Evolutionary conservation across 1,140 invertebrate genomes (phyloP), one percentile per base, ranked within the genome.

Genomic region (Brachystomella parvula): DNA sequence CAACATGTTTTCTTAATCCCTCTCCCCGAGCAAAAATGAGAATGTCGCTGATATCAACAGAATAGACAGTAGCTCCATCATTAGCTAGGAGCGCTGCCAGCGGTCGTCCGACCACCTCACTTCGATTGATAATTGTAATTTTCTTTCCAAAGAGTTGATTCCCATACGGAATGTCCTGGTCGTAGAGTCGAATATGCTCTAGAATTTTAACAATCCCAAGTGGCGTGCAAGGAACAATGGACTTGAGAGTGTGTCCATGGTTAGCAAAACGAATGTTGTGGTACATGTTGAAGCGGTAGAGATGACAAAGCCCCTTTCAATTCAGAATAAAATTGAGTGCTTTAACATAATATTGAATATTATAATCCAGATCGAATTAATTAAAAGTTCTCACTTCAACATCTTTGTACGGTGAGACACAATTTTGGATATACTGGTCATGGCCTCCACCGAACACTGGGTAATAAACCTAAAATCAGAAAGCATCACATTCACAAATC

Each of bases 391-490:
- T n/a, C n/a, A n/a, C n/a, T n/a, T 71, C 70, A 2, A 71, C 70
- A 47, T 71, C 70, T 56, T 71, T 71, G 33, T 60, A 63, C 24
- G 66, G 57, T 12, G 39, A 60, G 1, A 71, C 66, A 47, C 64
- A 61, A 64, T 71, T 71, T 68, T 71, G 70, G 2, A 71, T 17
- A 47, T 71, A 71, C 63, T 71, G 70, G 29, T 71, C 70, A 60
- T 71, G 60, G 15, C 63, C 61, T 31, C 53, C 66, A 3, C 64
- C 64, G 39, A 68, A 71, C 12, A 71, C 70, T 2, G 70, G 70
- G 24, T 71, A 71, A 44, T 71, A 71, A 17, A 71, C n/a, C n/a
- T n/a, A n/a, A n/a, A n/a, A n/a, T n/a, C n/a, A n/a, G n/a, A n/a
- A n/a, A n/a, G n/a, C n/a, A n/a, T n/a, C n/a, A n/a, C n/a, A n/a